Base-by-base conservation (phyloP, 2,888 invertebrate species). In the Plebejus argus region DNA sequence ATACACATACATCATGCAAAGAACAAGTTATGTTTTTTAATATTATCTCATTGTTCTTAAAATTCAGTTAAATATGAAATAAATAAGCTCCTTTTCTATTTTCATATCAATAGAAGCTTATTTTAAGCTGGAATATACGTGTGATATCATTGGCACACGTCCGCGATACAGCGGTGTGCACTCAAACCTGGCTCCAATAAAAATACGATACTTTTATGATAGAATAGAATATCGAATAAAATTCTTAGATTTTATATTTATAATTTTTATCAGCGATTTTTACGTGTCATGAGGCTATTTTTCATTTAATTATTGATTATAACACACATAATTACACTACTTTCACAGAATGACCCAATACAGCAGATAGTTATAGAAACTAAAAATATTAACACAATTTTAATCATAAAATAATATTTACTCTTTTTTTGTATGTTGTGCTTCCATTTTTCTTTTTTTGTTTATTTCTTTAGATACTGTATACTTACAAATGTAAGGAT, bases 111-210 rank as follows among this genome's bases (percentile, higher is more conserved):
- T 45, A 18, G 5, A 49, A 70, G 70, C 6, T 61, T 28, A 61
- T 70, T 49, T 53, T 53, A 53, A 76, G 70, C 33, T 33, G 20
- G 15, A 76, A 49, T 53, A 49, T 23, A 53, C 49, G 78, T 76
- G 76, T 75, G 35, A 77, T 87, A 91, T 88, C 90, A 89, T 90
- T 89, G 88, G 76, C 56, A 80, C 82, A 85, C 87, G 86, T 88
- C 88, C 83, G 76, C 77, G 79, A 82, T 86, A 91, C 92, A 91
- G 83, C 87, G 88, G 86, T 87, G 85, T 89, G 91, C 91, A 92
- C 91, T 91, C 83, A 84, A 85, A 89, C 88, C 23, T 58, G 23
- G 56, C n/a, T 58, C 23, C n/a, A 72, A 72, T 72, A 56, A 70
- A 77, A 77, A 72, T 77, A 72, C 58, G 33, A 23, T 39, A 45